These are phyloP conservation scores for Erithacus rubecula DNA, from an alignment of 2,797 vertebrate genomes.

Conservation along the genomic window DNA sequence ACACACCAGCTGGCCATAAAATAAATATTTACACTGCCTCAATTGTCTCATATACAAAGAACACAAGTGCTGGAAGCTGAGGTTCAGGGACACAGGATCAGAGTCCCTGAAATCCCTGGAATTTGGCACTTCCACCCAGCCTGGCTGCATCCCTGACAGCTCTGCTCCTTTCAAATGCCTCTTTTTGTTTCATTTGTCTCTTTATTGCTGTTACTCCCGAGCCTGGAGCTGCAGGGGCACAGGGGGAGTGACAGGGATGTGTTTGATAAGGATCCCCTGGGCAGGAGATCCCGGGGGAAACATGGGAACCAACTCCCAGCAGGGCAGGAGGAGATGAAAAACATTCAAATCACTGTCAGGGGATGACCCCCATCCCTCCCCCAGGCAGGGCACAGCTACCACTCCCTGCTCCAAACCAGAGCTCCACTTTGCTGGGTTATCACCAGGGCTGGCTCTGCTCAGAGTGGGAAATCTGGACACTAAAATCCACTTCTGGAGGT, in stretches of 20 bases:
- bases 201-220: background rate
- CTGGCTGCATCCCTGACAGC: background rate
- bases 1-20: background rate
- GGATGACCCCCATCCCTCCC: background rate
- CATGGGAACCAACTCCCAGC: background rate
- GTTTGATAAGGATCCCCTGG: background rate
- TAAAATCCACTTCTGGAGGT: background rate
- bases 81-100: accelerated
- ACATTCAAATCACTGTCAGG: background rate
- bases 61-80: background rate
- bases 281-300: background rate
- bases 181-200: background rate
- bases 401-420: background rate
- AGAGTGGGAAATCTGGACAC: background rate
- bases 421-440: background rate
- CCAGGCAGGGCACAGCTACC: background rate
- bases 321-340: background rate
- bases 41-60: background rate
- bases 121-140: background rate
- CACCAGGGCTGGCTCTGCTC: background rate
- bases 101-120: background rate
- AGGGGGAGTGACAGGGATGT: background rate
- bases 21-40: background rate
- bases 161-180: background rate
- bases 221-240: background rate